Conservation (phyloP, 2,888 invertebrate genomes). For the Acutogordius australiensis region DNA sequence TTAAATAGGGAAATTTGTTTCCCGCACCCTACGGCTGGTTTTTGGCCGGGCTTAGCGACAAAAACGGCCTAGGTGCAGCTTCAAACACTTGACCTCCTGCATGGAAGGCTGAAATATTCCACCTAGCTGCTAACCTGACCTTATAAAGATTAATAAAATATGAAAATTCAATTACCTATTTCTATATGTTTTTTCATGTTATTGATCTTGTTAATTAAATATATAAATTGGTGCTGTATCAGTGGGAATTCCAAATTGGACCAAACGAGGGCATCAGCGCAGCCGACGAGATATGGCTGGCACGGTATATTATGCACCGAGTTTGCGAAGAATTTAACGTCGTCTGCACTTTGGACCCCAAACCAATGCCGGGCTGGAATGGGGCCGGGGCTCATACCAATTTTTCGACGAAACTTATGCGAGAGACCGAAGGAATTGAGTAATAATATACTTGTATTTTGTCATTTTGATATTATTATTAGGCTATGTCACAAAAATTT, state of each 20-base stretch:
- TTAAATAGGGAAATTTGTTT: no score
- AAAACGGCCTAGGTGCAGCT: no score
- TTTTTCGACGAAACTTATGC: constrained; percentile 23
- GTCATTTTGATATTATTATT: background rate
- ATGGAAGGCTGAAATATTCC: no score
- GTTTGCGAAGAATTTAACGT: constrained; percentile 77
- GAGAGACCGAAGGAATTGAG: constrained; percentile 34
- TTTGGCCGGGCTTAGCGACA: no score
- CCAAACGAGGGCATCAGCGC: constrained; percentile 49
- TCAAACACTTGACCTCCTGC: no score
- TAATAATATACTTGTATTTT: background rate
- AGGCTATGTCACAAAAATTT: background rate
- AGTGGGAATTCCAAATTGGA: constrained; percentile 68
- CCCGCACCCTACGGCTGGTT: no score
- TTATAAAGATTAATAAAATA: no score
- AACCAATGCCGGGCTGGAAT: constrained; percentile 25
- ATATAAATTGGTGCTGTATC: no score
- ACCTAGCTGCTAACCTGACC: no score
- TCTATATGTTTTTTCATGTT: no score
- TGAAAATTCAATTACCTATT: no score
- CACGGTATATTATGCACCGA: constrained; percentile 27
- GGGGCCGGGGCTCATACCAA: constrained; percentile 25
- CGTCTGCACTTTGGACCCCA: constrained; percentile 38
- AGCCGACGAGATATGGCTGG: constrained; percentile 50
- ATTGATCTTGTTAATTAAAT: no score